Percentiles rank a stretch among this genome's conserved stretches.
Conservation (phyloP, 35 echinoderm and acorn worm species). For the Amphiura filiformis region DNA sequence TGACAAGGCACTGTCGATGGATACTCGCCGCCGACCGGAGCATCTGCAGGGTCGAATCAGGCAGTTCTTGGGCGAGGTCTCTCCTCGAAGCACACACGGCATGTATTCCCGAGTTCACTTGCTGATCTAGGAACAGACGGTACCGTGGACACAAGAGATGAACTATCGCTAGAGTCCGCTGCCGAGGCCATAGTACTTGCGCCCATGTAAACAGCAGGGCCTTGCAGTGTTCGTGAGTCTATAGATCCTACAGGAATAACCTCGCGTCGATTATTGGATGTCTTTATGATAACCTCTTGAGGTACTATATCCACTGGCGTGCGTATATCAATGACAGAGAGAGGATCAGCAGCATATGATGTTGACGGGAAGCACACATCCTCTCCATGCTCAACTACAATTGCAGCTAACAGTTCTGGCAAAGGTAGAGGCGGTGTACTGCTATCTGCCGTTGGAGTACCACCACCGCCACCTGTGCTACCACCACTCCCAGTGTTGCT, state of each 20-base stretch:
- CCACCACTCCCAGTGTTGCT: slow-evolving; percentile 25
- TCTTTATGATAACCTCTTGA: slow-evolving; percentile 68
- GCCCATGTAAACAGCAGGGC: neutral
- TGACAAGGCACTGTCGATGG: slow-evolving; percentile 93
- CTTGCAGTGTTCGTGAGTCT: slow-evolving; percentile 11
- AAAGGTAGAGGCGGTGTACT: neutral
- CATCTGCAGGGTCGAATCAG: slow-evolving; percentile 91
- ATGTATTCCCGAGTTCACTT: slow-evolving; percentile 80
- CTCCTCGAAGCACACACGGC: slow-evolving; percentile 90
- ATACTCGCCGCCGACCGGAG: slow-evolving; percentile 87
- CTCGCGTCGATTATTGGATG: neutral
- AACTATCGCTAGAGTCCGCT: slow-evolving; percentile 48
- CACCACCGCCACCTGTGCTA: slow-evolving; percentile 26
- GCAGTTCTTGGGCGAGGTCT: slow-evolving; percentile 85
- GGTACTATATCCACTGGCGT: slow-evolving; percentile 54
- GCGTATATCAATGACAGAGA: neutral
- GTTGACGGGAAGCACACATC: neutral
- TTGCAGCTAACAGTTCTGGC: neutral
- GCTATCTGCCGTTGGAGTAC: neutral
- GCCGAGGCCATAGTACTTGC: neutral
- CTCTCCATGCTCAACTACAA: neutral
- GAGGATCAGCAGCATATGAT: neutral
- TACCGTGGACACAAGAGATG: slow-evolving; percentile 76
- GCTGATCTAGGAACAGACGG: slow-evolving; percentile 89
- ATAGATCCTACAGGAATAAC: slow-evolving; percentile 30